phyloP scores from a whole-genome alignment of 2,113 vertebrate species.

The Neomonachus schauinslandi region DNA sequence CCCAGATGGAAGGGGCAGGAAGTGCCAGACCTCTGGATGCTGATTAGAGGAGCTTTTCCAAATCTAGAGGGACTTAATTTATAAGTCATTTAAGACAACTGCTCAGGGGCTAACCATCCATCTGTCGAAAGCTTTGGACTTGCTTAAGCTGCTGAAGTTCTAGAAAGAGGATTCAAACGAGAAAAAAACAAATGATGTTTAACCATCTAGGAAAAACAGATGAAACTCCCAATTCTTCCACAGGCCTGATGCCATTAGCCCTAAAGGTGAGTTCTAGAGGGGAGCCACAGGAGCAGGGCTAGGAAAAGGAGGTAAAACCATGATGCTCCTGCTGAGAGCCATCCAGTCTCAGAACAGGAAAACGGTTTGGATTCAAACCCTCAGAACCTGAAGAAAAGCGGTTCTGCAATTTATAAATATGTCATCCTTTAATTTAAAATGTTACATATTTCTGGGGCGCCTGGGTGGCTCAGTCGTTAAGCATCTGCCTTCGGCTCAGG shows the following conservation, averaged over 20 bases:
- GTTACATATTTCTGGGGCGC: not conserved
- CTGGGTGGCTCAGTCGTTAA: too few species aligned
- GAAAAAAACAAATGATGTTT: not conserved
- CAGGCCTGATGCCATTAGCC: not conserved
- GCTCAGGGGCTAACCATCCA: not conserved
- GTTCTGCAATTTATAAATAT: not conserved
- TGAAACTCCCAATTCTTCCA: not conserved
- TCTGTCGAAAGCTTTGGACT: not conserved
- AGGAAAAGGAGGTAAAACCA: not conserved
- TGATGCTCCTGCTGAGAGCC: not conserved
- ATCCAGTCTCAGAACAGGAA: not conserved
- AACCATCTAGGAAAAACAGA: not conserved
- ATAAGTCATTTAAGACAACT: not conserved
- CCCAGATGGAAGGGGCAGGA: not conserved
- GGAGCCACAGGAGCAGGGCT: not conserved
- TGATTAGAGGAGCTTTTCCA: not conserved
- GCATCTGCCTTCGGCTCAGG: too few species aligned
- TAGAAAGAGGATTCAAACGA: constrained; percentile 5
- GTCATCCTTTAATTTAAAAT: not conserved
- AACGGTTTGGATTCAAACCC: not conserved
- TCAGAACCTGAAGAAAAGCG: not conserved
- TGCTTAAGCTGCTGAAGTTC: not conserved
- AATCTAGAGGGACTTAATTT: constrained; percentile 6
- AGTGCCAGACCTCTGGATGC: not conserved
- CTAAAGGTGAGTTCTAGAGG: not conserved